Conservation (phyloP, 1,140 invertebrate genomes). For the Formica selysi region DNA sequence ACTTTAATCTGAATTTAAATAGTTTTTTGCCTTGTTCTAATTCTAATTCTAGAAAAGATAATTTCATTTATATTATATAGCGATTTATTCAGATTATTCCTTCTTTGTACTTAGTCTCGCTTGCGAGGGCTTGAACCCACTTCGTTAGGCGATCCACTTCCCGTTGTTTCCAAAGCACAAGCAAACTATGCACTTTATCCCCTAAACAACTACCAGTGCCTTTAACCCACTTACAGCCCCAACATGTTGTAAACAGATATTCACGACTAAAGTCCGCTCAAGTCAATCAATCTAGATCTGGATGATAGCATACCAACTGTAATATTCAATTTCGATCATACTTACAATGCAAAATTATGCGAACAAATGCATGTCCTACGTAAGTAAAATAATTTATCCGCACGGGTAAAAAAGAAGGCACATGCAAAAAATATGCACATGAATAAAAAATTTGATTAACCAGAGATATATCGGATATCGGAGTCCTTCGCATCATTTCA, state of each 20-base stretch:
- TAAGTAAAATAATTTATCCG: constrained; percentile 27
- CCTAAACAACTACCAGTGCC: constrained; percentile 69
- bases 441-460: constrained; percentile 55
- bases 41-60: constrained; percentile 26
- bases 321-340: constrained; percentile 20
- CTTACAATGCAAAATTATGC: constrained; percentile 35
- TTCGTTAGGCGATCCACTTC: constrained; percentile 71
- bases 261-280: constrained; percentile 67
- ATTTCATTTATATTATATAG: constrained; percentile 64
- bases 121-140: constrained; percentile 57
- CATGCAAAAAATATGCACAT: constrained; percentile 34
- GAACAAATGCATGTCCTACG: constrained; percentile 32
- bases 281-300: constrained; percentile 56
- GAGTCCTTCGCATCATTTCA: constrained; percentile 56
- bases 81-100: constrained; percentile 74
- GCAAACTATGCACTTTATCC: constrained; percentile 76
- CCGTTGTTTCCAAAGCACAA: constrained; percentile 72
- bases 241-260: constrained; percentile 69
- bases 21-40: neutral
- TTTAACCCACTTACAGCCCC: constrained; percentile 76
- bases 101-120: constrained; percentile 63
- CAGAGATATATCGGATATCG: constrained; percentile 54
- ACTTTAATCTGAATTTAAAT: neutral
- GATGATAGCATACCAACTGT: constrained; percentile 32
- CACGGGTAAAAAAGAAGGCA: neutral